A percentile compares a stretch with the other conserved stretches of the same genome.
These are phyloP conservation scores for Drosophila birchii DNA, from an alignment of 2,888 invertebrate species.

Conservation along the genomic window DNA sequence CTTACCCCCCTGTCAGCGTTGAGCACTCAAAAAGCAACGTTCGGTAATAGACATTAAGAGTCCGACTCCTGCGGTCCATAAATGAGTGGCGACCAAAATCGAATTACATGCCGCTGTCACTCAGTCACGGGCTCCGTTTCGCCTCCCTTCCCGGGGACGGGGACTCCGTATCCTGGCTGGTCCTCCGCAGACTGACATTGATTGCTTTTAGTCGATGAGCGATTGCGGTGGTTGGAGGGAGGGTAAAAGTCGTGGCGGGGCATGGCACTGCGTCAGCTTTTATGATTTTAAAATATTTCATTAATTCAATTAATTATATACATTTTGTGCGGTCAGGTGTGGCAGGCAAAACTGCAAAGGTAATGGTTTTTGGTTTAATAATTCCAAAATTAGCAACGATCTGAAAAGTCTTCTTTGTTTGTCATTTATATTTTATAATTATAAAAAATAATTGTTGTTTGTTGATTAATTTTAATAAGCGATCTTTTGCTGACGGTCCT, in stretches of 20 bases:
- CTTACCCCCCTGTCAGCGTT: background rate
- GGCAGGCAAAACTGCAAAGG: constrained; percentile 15
- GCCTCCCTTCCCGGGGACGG: background rate
- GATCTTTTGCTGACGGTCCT: background rate
- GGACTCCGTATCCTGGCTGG: background rate
- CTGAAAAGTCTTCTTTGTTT: background rate
- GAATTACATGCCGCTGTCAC: constrained; percentile 61
- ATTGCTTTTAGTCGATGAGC: constrained; percentile 68
- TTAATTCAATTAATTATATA: constrained; percentile 76
- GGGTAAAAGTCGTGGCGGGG: background rate
- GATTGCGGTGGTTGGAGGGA: constrained; percentile 13
- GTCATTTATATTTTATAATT: background rate
- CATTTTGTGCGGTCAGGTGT: constrained; percentile 53
- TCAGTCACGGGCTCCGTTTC: constrained; percentile 23
- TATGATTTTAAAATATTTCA: constrained; percentile 65
- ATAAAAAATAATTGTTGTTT: background rate
- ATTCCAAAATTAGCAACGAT: background rate
- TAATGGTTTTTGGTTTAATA: background rate
- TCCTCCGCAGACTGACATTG: constrained; percentile 58
- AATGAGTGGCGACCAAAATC: constrained; percentile 65
- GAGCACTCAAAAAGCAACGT: constrained; percentile 8
- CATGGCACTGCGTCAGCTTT: constrained; percentile 16
- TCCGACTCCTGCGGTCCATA: constrained; percentile 41
- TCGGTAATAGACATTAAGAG: constrained; percentile 36
- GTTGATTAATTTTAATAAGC: background rate